These are phyloP conservation scores for Stramonita haemastoma DNA, from an alignment of 2,888 invertebrate species.

Conservation along the genomic window DNA sequence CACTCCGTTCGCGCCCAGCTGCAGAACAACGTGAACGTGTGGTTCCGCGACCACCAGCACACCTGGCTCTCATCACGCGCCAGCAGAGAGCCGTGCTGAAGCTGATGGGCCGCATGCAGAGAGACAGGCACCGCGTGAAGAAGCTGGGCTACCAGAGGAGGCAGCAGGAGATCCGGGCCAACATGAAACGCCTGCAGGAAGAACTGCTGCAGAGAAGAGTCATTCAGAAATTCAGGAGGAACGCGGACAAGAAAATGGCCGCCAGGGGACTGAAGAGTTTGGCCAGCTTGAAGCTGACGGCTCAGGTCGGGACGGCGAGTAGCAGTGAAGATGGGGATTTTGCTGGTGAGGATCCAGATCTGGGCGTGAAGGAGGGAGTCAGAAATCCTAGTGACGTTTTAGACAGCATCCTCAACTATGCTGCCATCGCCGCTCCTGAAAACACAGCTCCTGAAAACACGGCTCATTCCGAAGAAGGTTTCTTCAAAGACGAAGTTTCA, in stretches of 20 bases:
- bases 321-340: not conserved
- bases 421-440: not conserved
- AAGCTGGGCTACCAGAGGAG: constrained; percentile 11
- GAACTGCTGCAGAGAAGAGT: constrained; percentile 17
- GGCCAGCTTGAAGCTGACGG: not conserved
- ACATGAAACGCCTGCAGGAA: not conserved
- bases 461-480: not conserved
- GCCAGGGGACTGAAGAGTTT: constrained; percentile 15
- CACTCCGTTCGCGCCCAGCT: not conserved
- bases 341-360: not conserved
- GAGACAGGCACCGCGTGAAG: constrained; percentile 17
- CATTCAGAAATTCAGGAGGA: constrained; percentile 19
- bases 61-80: constrained; percentile 6
- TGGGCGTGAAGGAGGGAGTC: not conserved
- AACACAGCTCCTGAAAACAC: not conserved
- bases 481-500: not conserved
- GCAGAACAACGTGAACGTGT: constrained; percentile 31
- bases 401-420: not conserved
- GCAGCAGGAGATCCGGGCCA: constrained; percentile 17
- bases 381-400: not conserved
- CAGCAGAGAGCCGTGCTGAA: constrained; percentile 30
- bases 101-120: constrained; percentile 18
- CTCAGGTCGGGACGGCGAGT: not conserved
- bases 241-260: constrained; percentile 24
- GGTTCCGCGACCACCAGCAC: constrained; percentile 33